Percentiles rank a stretch among this genome's conserved stretches.
phyloP scores from a whole-genome alignment of 1,140 invertebrate genomes.

The Pissodes strobi region DNA sequence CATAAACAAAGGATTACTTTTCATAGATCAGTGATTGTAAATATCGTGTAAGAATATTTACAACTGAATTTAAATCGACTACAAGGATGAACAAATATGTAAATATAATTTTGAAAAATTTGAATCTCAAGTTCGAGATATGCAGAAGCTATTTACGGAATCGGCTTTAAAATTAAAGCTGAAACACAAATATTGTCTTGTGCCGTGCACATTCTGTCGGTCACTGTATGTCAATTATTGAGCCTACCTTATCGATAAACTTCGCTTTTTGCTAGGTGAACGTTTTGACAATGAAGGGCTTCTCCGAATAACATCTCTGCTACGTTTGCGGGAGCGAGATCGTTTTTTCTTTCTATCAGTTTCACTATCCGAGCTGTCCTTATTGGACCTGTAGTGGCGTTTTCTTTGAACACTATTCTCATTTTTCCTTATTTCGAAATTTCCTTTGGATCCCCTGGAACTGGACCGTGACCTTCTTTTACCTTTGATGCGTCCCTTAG shows the following conservation, averaged over 20 bases:
- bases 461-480: constrained; percentile 52
- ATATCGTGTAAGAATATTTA: too few species aligned
- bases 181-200: too few species aligned
- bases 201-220: too few species aligned
- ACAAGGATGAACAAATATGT: too few species aligned
- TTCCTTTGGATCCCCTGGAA: constrained; percentile 58
- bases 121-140: too few species aligned
- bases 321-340: constrained; percentile 54
- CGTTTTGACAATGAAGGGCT: constrained; percentile 34
- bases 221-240: too few species aligned
- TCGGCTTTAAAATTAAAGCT: too few species aligned
- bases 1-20: too few species aligned
- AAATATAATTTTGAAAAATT: too few species aligned
- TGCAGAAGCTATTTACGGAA: too few species aligned
- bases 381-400: constrained; percentile 84
- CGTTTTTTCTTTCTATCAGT: constrained; percentile 49
- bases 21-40: too few species aligned
- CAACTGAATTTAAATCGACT: too few species aligned
- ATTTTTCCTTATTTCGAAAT: constrained; percentile 75
- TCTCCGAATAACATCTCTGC: constrained; percentile 46
- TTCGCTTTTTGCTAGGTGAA: constrained; percentile 50
- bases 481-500: constrained; percentile 37
- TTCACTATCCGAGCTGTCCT: constrained; percentile 73
- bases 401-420: constrained; percentile 80
- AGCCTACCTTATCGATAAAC: constrained; percentile 52